Percentiles rank a stretch among this genome's conserved stretches.
Conservation (phyloP, 2,113 vertebrate species). For the rat (Rattus norvegicus) region GRCr8 NC_086031.1:84929001-84929500, state of each 20-base stretch:
- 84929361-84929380: background rate
- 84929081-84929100: too few species aligned
- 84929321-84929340: background rate
- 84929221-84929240: background rate
- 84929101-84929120: too few species aligned
- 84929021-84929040: background rate
- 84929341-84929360: background rate
- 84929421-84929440: conserved; percentile 78
- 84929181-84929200: background rate
- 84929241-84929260: conserved; percentile 1
- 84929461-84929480: conserved; percentile 77
- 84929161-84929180: too few species aligned
- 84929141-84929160: too few species aligned
- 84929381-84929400: background rate
- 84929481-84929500: conserved; percentile 71
- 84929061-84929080: too few species aligned
- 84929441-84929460: conserved; percentile 75
- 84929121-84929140: too few species aligned
- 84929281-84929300: background rate
- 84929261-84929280: background rate
- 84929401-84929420: background rate
- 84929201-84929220: conserved; percentile 33
- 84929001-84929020: background rate
- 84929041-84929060: too few species aligned
- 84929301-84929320: background rate